phyloP scores from a whole-genome alignment of 2,888 invertebrate genomes.

The Allophyes oxyacanthae region DNA sequence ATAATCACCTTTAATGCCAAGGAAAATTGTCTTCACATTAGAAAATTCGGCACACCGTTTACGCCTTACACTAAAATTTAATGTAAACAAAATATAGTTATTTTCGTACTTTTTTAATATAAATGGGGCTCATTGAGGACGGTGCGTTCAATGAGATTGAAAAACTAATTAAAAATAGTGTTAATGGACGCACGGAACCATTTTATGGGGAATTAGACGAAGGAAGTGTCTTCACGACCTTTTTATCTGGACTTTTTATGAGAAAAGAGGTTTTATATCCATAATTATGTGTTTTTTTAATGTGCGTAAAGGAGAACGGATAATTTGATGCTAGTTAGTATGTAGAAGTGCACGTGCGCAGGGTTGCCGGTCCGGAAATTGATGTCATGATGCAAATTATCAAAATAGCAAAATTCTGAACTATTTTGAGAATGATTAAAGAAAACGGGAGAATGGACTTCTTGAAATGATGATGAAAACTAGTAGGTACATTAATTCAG shows the following conservation, averaged over 20 bases:
- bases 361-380: conserved; percentile 51
- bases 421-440: conserved; percentile 6
- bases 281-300: conserved; percentile 84
- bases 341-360: conserved; percentile 62
- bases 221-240: conserved; percentile 84
- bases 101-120: conserved; percentile 82
- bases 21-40: conserved; percentile 72
- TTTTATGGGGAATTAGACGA: conserved; percentile 79
- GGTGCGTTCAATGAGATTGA: conserved; percentile 83
- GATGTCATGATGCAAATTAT: conserved; percentile 33
- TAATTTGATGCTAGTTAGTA: conserved; percentile 73
- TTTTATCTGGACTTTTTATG: conserved; percentile 85
- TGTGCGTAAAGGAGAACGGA: conserved; percentile 75
- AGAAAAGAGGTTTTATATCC: conserved; percentile 85
- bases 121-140: conserved; percentile 86
- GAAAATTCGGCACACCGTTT: conserved; percentile 85
- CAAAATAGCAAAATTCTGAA: conserved; percentile 9
- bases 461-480: too few relatives aligned
- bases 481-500: too few relatives aligned
- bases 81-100: conserved; percentile 83
- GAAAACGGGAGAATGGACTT: background rate
- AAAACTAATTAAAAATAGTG: conserved; percentile 80
- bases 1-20: conserved; percentile 69
- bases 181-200: conserved; percentile 79
- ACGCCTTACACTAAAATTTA: conserved; percentile 78